Evolutionary conservation across 1,140 invertebrate species (phyloP).

Genomic region (Muscidifurax raptorellus): DNA sequence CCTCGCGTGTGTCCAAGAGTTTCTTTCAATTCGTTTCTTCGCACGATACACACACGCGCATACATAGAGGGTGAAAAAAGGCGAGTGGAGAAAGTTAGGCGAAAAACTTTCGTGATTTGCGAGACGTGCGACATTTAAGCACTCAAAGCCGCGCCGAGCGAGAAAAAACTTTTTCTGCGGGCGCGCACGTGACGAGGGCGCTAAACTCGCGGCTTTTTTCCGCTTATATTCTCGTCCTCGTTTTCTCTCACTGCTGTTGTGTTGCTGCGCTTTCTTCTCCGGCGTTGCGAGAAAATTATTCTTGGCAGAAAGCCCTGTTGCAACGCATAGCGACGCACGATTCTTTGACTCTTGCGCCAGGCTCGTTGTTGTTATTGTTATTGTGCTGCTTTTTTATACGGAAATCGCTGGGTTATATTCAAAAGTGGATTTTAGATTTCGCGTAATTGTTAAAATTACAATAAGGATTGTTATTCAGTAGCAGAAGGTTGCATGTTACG

Average conservation of each 20-base stretch:
- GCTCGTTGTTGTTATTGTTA: background rate
- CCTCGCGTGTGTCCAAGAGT: background rate
- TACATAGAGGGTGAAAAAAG: background rate
- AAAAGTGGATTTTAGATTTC: too few relatives aligned
- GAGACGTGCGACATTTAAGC: background rate
- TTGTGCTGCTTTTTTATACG: too few relatives aligned
- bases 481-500: background rate
- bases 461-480: too few relatives aligned
- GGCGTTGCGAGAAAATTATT: background rate
- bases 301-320: background rate
- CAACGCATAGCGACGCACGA: background rate
- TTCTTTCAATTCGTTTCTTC: background rate
- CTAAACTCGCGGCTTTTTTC: background rate
- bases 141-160: background rate
- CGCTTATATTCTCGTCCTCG: background rate
- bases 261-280: background rate
- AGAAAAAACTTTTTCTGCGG: background rate
- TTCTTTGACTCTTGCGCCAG: background rate
- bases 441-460: background rate
- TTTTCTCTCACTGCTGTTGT: background rate
- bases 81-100: background rate
- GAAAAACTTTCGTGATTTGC: constrained; percentile 18
- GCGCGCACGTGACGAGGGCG: constrained; percentile 1
- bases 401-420: too few relatives aligned
- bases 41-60: too few relatives aligned